Conservation (phyloP, 2,888 invertebrate genomes). For the Orthosia incerta region DNA sequence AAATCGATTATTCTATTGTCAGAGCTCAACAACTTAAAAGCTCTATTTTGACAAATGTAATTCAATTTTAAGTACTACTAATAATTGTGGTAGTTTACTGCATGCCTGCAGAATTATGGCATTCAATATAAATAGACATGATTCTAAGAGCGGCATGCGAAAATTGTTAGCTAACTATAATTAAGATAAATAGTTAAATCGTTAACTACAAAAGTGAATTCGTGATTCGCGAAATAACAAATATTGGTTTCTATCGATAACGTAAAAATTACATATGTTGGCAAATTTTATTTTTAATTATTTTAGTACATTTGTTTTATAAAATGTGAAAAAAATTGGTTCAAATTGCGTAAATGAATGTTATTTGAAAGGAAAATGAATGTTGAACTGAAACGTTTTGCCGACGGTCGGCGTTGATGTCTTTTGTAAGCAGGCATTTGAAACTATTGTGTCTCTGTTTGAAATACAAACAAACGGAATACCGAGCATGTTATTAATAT, state of each 20-base stretch:
- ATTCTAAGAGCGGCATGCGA: constrained; percentile 28
- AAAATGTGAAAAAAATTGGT: neutral
- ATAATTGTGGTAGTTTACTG: constrained; percentile 41
- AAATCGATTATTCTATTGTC: constrained; percentile 32
- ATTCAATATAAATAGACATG: constrained; percentile 44
- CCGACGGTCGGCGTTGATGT: constrained; percentile 85
- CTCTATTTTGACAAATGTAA: constrained; percentile 21
- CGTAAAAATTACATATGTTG: neutral
- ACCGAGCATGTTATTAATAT: neutral
- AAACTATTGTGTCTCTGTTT: constrained; percentile 7
- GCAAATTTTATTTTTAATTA: neutral
- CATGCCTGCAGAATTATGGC: constrained; percentile 41
- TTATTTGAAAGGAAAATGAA: constrained; percentile 1
- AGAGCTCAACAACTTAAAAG: constrained; percentile 1
- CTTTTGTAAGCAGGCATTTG: constrained; percentile 78
- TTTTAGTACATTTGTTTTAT: neutral
- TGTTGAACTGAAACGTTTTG: constrained; percentile 23
- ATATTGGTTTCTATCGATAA: neutral
- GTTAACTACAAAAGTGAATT: constrained; percentile 4
- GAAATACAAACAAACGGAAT: constrained; percentile 16
- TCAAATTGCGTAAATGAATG: constrained; percentile 3
- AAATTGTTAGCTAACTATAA: constrained; percentile 35
- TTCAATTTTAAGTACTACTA: constrained; percentile 24
- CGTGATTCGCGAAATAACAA: neutral
- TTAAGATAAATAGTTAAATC: constrained; percentile 21